phyloP scores from a whole-genome alignment of 2,888 invertebrate species.

The Pristionchus entomophagus region DNA sequence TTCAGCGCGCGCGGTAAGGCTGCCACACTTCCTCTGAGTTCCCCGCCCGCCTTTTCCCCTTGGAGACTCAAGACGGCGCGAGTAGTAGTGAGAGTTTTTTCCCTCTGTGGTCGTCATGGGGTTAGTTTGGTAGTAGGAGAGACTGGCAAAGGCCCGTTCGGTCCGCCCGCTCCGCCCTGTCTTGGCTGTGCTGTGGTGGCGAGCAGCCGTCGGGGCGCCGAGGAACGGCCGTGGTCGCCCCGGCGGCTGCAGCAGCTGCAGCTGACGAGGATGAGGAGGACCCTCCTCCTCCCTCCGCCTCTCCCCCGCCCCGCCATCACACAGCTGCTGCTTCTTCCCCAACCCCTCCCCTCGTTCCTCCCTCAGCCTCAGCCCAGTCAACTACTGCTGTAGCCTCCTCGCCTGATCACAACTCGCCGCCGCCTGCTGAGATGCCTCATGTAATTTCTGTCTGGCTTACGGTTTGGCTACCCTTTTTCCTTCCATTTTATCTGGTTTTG shows the following conservation, averaged over 20 bases:
- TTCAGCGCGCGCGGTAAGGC: neutral
- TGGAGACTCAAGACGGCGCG: too few relatives aligned
- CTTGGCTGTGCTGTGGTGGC: slow-evolving; percentile 9
- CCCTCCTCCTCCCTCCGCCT: neutral
- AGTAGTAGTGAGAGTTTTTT: neutral
- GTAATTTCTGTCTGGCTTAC: slow-evolving; percentile 42
- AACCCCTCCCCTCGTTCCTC: neutral
- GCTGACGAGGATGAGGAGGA: neutral
- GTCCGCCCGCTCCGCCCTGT: neutral
- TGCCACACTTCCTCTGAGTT: neutral
- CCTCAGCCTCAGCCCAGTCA: neutral
- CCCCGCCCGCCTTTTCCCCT: neutral
- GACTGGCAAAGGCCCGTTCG: neutral
- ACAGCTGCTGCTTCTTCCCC: neutral
- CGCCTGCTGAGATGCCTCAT: slow-evolving; percentile 13
- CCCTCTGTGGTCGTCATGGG: slow-evolving; percentile 9
- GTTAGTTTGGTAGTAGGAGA: neutral
- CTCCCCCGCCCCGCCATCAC: neutral
- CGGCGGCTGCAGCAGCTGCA: neutral
- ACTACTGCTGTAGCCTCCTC: neutral
- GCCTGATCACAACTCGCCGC: neutral
- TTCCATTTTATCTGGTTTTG: neutral
- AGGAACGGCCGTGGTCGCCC: neutral
- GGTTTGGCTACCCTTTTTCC: neutral
- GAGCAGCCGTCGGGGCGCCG: neutral